A percentile compares a stretch with the other conserved stretches of the same genome.
Evolutionary conservation across 2,797 vertebrate species (phyloP).

Genomic region (Falco biarmicus): DNA sequence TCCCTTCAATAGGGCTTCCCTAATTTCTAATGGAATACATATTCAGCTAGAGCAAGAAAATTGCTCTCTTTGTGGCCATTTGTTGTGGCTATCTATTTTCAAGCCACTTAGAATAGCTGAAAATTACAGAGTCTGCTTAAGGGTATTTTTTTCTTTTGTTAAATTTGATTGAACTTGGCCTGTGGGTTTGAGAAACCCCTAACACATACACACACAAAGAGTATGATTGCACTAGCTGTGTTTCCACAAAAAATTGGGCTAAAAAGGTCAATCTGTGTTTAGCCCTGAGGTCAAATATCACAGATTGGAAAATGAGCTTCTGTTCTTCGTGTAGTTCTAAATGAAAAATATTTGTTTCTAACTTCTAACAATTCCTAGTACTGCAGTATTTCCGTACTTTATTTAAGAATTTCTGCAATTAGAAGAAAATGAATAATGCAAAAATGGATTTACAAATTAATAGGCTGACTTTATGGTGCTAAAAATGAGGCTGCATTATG

Average conservation of each 20-base stretch:
- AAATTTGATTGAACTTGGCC: not conserved
- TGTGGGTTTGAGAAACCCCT: not conserved
- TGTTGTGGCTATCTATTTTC: not conserved
- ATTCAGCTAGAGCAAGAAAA: not conserved
- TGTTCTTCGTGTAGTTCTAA: not conserved
- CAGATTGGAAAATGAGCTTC: not conserved
- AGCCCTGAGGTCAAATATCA: not conserved
- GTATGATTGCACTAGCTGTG: not conserved
- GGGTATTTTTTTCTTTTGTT: not conserved
- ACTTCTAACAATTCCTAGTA: not conserved
- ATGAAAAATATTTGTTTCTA: constrained; percentile 7
- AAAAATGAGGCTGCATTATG: constrained; percentile 32
- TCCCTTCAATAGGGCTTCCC: not conserved
- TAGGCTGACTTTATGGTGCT: not conserved
- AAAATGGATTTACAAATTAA: constrained; percentile 59
- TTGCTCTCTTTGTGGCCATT: not conserved
- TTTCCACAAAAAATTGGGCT: not conserved
- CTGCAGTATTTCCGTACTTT: not conserved
- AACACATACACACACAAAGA: not conserved
- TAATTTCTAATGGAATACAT: not conserved
- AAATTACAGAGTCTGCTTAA: not conserved
- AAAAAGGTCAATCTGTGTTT: not conserved
- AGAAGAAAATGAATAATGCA: constrained; percentile 61
- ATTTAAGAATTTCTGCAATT: constrained; percentile 50
- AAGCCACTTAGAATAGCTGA: not conserved